Conservation (phyloP, 2,888 invertebrate genomes). For the Heliconius aoede region DNA sequence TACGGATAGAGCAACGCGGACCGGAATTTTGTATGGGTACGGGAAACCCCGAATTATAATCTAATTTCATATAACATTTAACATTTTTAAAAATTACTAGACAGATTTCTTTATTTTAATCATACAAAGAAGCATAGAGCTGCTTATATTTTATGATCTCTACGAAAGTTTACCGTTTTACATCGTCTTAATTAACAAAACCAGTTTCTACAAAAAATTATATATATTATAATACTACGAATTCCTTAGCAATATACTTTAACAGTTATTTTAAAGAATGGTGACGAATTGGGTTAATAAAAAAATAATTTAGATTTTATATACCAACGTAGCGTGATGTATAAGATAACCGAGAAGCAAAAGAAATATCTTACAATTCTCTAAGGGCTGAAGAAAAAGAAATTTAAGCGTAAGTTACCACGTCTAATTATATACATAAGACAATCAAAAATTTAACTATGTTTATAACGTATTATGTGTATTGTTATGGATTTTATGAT, state of each 20-base stretch:
- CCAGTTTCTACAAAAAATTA: background rate
- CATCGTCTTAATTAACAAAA: background rate
- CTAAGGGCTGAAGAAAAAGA: background rate
- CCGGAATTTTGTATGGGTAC: too few relatives aligned
- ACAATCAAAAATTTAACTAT: background rate
- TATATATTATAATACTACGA: background rate
- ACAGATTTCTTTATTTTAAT: background rate
- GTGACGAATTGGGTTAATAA: background rate
- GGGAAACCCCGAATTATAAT: background rate
- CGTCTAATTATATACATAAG: background rate
- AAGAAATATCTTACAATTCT: background rate
- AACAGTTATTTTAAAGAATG: background rate
- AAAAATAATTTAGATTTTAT: background rate
- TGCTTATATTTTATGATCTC: background rate
- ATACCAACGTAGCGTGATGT: too few relatives aligned
- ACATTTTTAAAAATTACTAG: too few relatives aligned
- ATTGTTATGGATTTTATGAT: background rate
- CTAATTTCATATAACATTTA: background rate
- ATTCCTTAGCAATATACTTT: background rate
- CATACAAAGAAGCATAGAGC: background rate
- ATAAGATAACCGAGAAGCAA: background rate
- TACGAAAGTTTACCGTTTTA: constrained; percentile 11
- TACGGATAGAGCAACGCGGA: background rate
- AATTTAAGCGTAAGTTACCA: background rate
- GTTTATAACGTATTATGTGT: background rate